phyloP scores from a whole-genome alignment of 92 coral and sea anemone genomes.

The Paramuricea clavata region DNA sequence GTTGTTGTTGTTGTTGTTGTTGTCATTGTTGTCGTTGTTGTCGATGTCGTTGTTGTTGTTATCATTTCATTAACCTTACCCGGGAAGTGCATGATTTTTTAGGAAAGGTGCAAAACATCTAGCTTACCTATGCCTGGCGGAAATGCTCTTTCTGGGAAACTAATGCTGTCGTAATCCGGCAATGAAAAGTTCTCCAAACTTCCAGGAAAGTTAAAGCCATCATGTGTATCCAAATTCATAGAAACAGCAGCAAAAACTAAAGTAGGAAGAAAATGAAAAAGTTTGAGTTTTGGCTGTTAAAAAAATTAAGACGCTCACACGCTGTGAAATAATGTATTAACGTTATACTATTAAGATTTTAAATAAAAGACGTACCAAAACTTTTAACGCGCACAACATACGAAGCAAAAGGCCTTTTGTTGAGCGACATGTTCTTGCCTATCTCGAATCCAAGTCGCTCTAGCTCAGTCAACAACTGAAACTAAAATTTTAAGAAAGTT shows the following conservation, averaged over 20 bases:
- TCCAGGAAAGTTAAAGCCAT: constrained; percentile 32
- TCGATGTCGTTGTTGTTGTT: no score
- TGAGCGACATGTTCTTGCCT: neutral
- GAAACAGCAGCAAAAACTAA: constrained; percentile 35
- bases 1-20: no score
- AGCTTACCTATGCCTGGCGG: constrained; percentile 10
- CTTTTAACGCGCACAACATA: neutral
- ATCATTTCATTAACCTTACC: no score
- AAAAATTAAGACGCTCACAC: no score
- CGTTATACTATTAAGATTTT: neutral
- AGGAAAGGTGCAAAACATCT: no score
- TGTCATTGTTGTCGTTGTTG: no score
- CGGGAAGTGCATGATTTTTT: no score
- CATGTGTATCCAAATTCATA: neutral
- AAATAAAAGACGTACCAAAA: constrained; percentile 12
- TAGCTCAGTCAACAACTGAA: neutral
- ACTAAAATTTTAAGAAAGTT: neutral
- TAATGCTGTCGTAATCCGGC: constrained; percentile 9
- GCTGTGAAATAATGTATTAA: no score
- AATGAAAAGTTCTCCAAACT: constrained; percentile 9
- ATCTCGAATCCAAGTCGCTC: constrained; percentile 31
- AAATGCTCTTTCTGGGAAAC: constrained; percentile 20
- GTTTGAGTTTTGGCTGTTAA: neutral
- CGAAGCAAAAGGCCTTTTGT: constrained; percentile 1
- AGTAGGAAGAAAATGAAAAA: neutral